phyloP scores from a whole-genome alignment of 2,888 invertebrate species.

The Drosophila fulvimacula region DNA sequence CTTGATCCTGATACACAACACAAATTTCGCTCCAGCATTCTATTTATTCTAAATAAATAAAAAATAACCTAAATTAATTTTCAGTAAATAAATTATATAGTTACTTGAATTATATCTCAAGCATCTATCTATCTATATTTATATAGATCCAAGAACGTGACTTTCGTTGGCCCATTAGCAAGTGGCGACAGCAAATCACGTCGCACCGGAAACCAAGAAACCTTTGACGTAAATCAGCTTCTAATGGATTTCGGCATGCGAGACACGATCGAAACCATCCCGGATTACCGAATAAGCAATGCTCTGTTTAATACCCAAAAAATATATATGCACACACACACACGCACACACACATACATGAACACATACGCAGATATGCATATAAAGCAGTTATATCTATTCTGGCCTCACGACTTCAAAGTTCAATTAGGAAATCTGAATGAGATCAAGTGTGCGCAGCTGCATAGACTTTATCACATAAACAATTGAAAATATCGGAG shows the following conservation, averaged over 20 bases:
- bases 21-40: too few relatives aligned
- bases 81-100: neutral
- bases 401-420: neutral
- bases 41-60: too few relatives aligned
- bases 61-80: neutral
- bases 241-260: slow-evolving; percentile 26
- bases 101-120: neutral
- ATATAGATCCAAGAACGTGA: slow-evolving; percentile 1
- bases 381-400: neutral
- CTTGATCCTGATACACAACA: too few relatives aligned
- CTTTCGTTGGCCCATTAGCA: slow-evolving; percentile 34
- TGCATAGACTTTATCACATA: slow-evolving; percentile 6
- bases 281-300: slow-evolving; percentile 26
- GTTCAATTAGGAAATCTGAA: slow-evolving; percentile 17
- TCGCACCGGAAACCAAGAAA: slow-evolving; percentile 40
- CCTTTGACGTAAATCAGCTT: slow-evolving; percentile 53
- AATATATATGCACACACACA: neutral
- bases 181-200: slow-evolving; percentile 6
- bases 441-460: slow-evolving; percentile 30
- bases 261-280: slow-evolving; percentile 30
- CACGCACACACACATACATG: neutral
- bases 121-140: neutral
- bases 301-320: slow-evolving; percentile 23
- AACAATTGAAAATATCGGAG: slow-evolving; percentile 26
- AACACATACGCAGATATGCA: neutral